These are phyloP conservation scores for Bathybates hornii DNA, from an alignment of 2,113 vertebrate species.

Conservation along the genomic window DNA sequence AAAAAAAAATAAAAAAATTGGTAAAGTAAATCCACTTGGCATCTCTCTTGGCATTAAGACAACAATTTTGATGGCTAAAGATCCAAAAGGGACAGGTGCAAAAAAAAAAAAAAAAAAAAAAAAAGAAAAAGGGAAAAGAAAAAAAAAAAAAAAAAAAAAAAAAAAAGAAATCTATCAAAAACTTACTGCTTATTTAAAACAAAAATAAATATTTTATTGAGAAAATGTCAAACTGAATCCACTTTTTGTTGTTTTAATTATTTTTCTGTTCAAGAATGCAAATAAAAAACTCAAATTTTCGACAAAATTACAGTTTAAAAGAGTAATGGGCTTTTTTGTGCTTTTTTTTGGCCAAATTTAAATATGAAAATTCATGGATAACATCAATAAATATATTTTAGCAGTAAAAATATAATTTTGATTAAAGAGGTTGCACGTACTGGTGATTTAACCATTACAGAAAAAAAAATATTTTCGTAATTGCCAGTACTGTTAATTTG, in stretches of 20 bases:
- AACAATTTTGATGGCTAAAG: too few species aligned
- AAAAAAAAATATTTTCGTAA: neutral
- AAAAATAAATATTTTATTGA: neutral
- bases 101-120: too few species aligned
- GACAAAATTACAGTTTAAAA: neutral
- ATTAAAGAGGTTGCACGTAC: neutral
- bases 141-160: too few species aligned
- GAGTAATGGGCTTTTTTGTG: neutral
- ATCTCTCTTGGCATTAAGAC: too few species aligned
- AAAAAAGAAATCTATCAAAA: neutral
- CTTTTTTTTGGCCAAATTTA: neutral
- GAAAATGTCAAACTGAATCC: neutral
- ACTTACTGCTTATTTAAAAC: neutral
- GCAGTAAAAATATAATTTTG: neutral
- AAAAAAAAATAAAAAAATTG: too few species aligned
- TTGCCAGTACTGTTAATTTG: neutral
- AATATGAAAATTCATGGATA: neutral
- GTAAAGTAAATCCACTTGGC: too few species aligned
- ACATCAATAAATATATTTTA: neutral
- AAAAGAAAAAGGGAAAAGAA: too few species aligned
- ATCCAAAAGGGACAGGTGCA: too few species aligned
- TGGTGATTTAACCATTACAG: neutral
- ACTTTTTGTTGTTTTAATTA: neutral
- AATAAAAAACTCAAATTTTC: neutral
- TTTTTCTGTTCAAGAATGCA: neutral